These are phyloP conservation scores for Empis livida DNA, from an alignment of 2,888 invertebrate genomes.

Conservation along the genomic window DNA sequence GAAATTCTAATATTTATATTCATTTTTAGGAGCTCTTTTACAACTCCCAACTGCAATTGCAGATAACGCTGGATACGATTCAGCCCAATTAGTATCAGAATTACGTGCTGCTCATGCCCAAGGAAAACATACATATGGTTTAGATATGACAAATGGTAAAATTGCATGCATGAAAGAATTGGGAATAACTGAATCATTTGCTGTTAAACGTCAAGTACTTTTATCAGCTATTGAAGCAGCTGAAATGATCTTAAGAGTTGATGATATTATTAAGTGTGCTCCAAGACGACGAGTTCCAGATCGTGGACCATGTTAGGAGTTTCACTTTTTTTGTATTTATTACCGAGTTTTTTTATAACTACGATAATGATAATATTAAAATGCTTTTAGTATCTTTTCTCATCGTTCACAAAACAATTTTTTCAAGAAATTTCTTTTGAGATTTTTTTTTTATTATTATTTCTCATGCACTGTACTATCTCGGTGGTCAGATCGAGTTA, in stretches of 20 bases:
- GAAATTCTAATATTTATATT: too few relatives aligned
- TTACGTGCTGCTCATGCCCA: slow-evolving; percentile 82
- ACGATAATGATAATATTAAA: too few relatives aligned
- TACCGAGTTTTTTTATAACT: too few relatives aligned
- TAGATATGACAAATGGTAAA: slow-evolving; percentile 80
- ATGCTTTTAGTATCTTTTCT: too few relatives aligned
- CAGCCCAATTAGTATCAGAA: slow-evolving; percentile 85
- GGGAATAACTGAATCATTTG: slow-evolving; percentile 93
- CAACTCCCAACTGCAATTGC: slow-evolving; percentile 91
- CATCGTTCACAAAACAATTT: too few relatives aligned
- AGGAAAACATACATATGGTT: slow-evolving; percentile 50
- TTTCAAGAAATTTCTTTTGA: too few relatives aligned
- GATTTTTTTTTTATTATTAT: too few relatives aligned
- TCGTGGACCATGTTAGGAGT: slow-evolving; percentile 43
- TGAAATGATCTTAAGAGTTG: slow-evolving; percentile 97
- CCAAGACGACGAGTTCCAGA: slow-evolving; percentile 80
- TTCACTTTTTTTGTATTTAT: too few relatives aligned
- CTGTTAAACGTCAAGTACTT: slow-evolving; percentile 92
- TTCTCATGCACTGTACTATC: too few relatives aligned
- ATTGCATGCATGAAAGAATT: slow-evolving; percentile 81
- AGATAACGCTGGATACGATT: slow-evolving; percentile 98
- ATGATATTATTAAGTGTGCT: slow-evolving; percentile 88
- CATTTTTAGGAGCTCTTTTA: slow-evolving; percentile 51
- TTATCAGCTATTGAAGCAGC: slow-evolving; percentile 93
- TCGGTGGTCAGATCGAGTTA: too few relatives aligned